phyloP scores from a whole-genome alignment of 2,113 vertebrate species.

The Syrmaticus mikado region DNA sequence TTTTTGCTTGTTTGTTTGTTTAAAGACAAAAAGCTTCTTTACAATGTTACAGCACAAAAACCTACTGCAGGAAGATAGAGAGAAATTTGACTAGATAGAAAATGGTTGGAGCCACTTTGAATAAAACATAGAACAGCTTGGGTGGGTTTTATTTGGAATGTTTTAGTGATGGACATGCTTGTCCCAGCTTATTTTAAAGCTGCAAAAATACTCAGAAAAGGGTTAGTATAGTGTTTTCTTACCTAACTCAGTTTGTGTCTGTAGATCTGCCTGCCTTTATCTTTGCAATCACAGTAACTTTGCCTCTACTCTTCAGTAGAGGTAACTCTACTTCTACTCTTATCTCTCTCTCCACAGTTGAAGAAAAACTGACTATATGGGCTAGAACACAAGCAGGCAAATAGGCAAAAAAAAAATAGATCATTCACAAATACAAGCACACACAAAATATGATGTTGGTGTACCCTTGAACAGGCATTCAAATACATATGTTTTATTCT shows the following conservation, averaged over 20 bases:
- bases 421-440: too few species aligned
- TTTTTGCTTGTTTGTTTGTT: background rate
- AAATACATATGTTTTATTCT: background rate
- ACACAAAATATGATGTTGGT: background rate
- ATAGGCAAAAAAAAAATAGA: background rate
- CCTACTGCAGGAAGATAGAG: background rate
- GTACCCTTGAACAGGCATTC: background rate
- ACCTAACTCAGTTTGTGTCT: background rate
- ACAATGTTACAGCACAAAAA: background rate
- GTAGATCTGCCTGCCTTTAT: background rate
- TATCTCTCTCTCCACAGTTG: too few species aligned
- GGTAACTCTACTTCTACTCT: too few species aligned
- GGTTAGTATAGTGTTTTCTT: background rate
- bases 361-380: background rate
- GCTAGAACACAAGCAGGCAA: background rate
- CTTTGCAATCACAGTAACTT: background rate
- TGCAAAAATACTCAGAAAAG: background rate
- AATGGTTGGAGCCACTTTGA: background rate
- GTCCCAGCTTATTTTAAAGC: background rate
- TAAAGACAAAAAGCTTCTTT: background rate
- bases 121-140: fast-evolving
- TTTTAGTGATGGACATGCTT: background rate
- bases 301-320: background rate
- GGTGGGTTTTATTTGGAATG: background rate
- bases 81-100: background rate